These are phyloP conservation scores for Perizoma flavofasciatum DNA, from an alignment of 2,888 invertebrate genomes.

Conservation along the genomic window DNA sequence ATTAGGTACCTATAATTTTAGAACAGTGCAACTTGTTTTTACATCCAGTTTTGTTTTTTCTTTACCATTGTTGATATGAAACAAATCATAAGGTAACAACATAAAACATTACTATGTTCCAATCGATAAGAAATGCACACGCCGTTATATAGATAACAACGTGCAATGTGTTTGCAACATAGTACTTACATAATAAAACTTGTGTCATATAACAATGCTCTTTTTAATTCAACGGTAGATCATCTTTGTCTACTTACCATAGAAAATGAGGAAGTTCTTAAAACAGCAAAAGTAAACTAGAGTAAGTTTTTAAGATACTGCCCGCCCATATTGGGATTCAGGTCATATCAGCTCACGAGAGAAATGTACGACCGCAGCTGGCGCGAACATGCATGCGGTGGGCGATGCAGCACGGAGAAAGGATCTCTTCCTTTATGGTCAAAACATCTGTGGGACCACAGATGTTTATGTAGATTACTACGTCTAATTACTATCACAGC, in stretches of 20 bases:
- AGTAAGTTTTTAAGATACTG: constrained; percentile 69
- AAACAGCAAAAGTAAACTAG: constrained; percentile 33
- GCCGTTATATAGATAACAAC: not conserved
- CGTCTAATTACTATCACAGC: constrained; percentile 33
- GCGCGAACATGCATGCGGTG: constrained; percentile 44
- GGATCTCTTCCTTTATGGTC: constrained; percentile 61
- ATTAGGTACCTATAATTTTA: not conserved
- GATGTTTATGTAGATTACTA: constrained; percentile 34
- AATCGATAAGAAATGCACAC: constrained; percentile 1
- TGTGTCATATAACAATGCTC: no score
- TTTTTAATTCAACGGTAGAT: no score
- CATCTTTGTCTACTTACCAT: not conserved
- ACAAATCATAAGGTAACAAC: constrained; percentile 7
- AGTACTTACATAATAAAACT: no score
- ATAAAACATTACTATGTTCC: constrained; percentile 1
- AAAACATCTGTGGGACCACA: constrained; percentile 34
- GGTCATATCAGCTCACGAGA: constrained; percentile 75
- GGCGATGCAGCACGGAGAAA: constrained; percentile 59
- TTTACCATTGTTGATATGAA: constrained; percentile 1
- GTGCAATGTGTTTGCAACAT: not conserved
- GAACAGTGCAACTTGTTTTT: constrained; percentile 1
- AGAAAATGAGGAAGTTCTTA: not conserved
- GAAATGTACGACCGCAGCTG: constrained; percentile 66
- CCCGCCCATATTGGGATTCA: constrained; percentile 59
- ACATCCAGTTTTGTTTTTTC: not conserved